These are phyloP conservation scores for Ametastegia equiseti DNA, from an alignment of 2,888 invertebrate genomes.

Conservation along the genomic window DNA sequence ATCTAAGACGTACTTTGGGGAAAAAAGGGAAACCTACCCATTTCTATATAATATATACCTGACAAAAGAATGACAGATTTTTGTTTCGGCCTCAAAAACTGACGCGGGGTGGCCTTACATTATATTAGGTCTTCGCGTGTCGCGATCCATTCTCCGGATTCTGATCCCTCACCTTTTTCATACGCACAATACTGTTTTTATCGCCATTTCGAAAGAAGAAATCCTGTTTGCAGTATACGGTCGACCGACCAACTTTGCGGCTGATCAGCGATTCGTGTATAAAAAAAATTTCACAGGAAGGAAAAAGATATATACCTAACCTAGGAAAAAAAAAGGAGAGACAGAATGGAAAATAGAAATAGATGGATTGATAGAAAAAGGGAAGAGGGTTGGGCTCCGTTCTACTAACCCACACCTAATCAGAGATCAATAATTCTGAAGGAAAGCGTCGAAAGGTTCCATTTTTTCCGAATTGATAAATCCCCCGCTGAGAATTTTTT, in stretches of 20 bases:
- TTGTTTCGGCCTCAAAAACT: neutral
- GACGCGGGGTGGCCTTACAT: slow-evolving; percentile 5
- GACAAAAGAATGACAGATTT: slow-evolving; percentile 29
- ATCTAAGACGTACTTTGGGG: slow-evolving; percentile 27
- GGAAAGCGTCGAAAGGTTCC: slow-evolving; percentile 24
- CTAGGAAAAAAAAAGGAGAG: neutral
- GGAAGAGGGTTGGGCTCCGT: neutral
- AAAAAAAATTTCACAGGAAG: neutral
- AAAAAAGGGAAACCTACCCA: slow-evolving; percentile 6
- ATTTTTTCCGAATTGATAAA: slow-evolving; percentile 41
- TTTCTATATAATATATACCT: neutral
- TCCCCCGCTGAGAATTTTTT: slow-evolving; percentile 28
- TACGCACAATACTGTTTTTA: slow-evolving; percentile 29
- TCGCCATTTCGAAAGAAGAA: slow-evolving; percentile 23
- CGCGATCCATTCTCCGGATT: neutral
- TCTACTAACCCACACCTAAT: slow-evolving; percentile 18
- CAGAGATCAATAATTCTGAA: slow-evolving; percentile 40
- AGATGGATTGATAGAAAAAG: slow-evolving; percentile 33
- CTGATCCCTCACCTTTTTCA: slow-evolving; percentile 26
- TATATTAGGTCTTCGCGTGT: neutral
- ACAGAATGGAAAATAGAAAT: neutral
- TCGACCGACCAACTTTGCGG: slow-evolving; percentile 26
- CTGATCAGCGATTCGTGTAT: neutral
- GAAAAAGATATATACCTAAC: too few relatives aligned
- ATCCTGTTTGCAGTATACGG: neutral